phyloP scores from a whole-genome alignment of 2,888 invertebrate genomes.

The Lypha dubia region DNA sequence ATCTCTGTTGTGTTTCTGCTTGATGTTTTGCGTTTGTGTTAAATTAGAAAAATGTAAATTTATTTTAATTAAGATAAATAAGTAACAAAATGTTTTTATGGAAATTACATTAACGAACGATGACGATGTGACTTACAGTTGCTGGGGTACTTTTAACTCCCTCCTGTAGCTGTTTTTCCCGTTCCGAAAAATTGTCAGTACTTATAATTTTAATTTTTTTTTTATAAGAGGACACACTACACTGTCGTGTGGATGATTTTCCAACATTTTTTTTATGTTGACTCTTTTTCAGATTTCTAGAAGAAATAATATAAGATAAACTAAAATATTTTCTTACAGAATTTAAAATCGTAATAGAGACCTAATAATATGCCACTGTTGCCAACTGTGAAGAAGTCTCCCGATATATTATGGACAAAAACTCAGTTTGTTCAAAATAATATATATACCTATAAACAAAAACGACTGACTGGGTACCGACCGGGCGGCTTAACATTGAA shows the following conservation, averaged over 20 bases:
- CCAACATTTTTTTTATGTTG: constrained; percentile 35
- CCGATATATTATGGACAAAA: no score
- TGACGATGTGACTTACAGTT: constrained; percentile 74
- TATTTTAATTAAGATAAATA: constrained; percentile 83
- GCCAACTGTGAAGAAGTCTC: no score
- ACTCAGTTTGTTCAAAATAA: no score
- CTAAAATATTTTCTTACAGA: no score
- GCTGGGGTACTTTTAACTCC: constrained; percentile 31
- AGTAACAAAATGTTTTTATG: constrained; percentile 82
- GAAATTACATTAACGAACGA: constrained; percentile 80
- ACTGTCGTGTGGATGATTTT: constrained; percentile 61
- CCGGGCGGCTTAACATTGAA: no score
- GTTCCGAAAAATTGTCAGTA: constrained; percentile 36
- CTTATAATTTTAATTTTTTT: constrained; percentile 74
- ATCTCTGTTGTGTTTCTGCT: constrained; percentile 71
- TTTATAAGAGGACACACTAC: constrained; percentile 77
- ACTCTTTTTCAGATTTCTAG: not conserved
- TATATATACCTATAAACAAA: no score
- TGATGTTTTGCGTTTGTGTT: constrained; percentile 74
- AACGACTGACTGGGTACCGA: no score
- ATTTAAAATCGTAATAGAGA: no score
- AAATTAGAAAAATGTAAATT: constrained; percentile 83
- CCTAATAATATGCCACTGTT: no score
- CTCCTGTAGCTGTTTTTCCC: constrained; percentile 11
- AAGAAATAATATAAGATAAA: not conserved